phyloP scores from a whole-genome alignment of 2,888 invertebrate genomes.

The Laothoe populi region DNA sequence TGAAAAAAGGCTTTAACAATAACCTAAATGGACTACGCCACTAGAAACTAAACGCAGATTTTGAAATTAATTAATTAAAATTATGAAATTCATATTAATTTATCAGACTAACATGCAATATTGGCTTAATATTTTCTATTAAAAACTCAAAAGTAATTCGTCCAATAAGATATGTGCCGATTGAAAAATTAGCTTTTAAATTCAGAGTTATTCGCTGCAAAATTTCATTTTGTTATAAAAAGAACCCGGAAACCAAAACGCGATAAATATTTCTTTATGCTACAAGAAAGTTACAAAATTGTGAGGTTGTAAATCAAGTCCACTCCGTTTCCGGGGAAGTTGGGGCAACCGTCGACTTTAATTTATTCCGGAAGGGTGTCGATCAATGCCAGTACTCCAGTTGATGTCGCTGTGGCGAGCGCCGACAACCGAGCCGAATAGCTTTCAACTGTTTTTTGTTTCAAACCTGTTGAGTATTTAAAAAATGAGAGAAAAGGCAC shows the following conservation, averaged over 20 bases:
- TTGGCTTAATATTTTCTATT: too few relatives aligned
- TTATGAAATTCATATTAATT: too few relatives aligned
- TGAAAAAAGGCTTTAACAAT: too few relatives aligned
- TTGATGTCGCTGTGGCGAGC: not conserved
- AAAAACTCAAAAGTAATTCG: too few relatives aligned
- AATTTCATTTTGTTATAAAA: not conserved
- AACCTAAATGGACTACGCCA: too few relatives aligned
- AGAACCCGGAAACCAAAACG: not conserved
- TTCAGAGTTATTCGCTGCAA: not conserved
- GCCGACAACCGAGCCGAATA: conserved; percentile 12
- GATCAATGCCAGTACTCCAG: conserved; percentile 36
- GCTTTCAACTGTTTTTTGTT: conserved; percentile 11
- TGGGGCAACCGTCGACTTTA: conserved; percentile 38
- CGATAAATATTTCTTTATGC: conserved; percentile 12
- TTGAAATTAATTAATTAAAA: too few relatives aligned
- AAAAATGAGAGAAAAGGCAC: not conserved
- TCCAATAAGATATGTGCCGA: too few relatives aligned
- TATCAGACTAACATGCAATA: too few relatives aligned
- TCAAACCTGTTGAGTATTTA: conserved; percentile 13
- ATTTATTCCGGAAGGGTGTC: conserved; percentile 45
- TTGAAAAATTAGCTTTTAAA: too few relatives aligned
- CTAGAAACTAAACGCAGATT: too few relatives aligned
- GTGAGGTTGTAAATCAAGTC: conserved; percentile 38
- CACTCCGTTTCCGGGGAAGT: conserved; percentile 32
- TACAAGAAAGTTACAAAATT: conserved; percentile 13